A percentile compares a stretch with the other conserved stretches of the same genome.
Conservation (phyloP, 2,113 vertebrate genomes). For the Phalacrocorax aristotelis region DNA sequence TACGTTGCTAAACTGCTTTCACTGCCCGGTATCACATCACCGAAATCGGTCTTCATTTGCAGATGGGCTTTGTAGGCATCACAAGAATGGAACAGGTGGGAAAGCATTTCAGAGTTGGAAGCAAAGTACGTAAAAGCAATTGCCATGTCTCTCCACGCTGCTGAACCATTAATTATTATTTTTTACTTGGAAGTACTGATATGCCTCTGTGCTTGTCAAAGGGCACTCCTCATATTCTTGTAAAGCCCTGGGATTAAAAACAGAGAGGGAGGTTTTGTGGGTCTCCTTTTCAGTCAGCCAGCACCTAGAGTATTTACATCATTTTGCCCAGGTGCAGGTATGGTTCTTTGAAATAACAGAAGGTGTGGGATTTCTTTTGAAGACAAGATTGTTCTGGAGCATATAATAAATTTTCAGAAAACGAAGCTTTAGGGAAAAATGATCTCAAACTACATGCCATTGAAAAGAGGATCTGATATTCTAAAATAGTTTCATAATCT, state of each 20-base stretch:
- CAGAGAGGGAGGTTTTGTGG: neutral
- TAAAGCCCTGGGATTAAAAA: constrained; percentile 3
- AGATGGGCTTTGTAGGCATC: neutral
- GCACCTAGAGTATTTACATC: neutral
- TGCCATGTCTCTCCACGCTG: accelerated
- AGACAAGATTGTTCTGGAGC: constrained; percentile 38
- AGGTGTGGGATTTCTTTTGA: constrained; percentile 55
- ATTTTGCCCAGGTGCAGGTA: constrained; percentile 41
- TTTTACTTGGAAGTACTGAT: neutral
- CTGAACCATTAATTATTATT: neutral
- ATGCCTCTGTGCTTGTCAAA: neutral
- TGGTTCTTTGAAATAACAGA: constrained; percentile 50
- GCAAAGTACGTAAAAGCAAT: neutral
- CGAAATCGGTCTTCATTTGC: neutral
- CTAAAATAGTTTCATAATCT: neutral
- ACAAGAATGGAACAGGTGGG: neutral
- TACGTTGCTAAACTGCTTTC: neutral
- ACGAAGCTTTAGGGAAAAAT: constrained; percentile 45
- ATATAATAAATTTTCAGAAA: constrained; percentile 50
- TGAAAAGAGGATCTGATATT: constrained; percentile 28
- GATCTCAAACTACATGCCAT: neutral
- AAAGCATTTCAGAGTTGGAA: neutral
- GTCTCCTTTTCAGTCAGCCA: constrained; percentile 18
- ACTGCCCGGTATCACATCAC: neutral
- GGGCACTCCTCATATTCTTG: neutral